Base-by-base conservation (phyloP, 2,797 vertebrate genomes). In the Xerus rutilus region DNA sequence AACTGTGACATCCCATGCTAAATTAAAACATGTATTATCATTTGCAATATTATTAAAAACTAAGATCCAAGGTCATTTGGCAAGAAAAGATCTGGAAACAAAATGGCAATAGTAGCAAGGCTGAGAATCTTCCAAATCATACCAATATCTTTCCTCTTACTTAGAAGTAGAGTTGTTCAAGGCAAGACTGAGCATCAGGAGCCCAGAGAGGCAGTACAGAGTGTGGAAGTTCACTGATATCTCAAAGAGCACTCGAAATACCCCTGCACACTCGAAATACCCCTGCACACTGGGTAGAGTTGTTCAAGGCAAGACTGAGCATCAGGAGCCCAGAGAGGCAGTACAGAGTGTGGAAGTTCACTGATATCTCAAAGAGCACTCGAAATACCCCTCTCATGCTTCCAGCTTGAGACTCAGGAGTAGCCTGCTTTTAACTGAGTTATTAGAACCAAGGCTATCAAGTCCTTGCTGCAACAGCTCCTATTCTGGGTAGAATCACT, bases 61-160 rank as follows among this genome's bases (percentile, higher is more conserved):
- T 91, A 59, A 88, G 43, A 83, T 83, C 23, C 25, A 59, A 67
- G 45, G 64, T 64, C 45, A 79, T 49, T 65, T 74, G 30, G 30
- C 43, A 13, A 72, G 76, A 86, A 78, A 90, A 93, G 64, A 74
- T 52, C 45, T 89, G 23, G 52, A 83, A 76, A 62, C 23, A 94
- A 78, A 82, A 85, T n/a, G n/a, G 52, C 47, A 74, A 74, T 12
- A 32, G 65, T 20, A 74, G 28, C 35, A 57, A 76, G 30, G 21
- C 18, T 3, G 4, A 84, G 10, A 52, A n/a, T 77, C 49, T 82
- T 91, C 59, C 49, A 79, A 47, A 69, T 47, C 13, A 52, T 18
- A 73, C 47, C 69, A 64, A 11, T 23, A 65, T 90, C 49, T 73
- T 47, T 54, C 25, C 57, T 89, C 13, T 43, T 39, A 28, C 52